Percentiles rank a stretch among this genome's conserved stretches.
phyloP scores from a whole-genome alignment of 2,888 invertebrate genomes.

The Drosophila meridiana region DNA sequence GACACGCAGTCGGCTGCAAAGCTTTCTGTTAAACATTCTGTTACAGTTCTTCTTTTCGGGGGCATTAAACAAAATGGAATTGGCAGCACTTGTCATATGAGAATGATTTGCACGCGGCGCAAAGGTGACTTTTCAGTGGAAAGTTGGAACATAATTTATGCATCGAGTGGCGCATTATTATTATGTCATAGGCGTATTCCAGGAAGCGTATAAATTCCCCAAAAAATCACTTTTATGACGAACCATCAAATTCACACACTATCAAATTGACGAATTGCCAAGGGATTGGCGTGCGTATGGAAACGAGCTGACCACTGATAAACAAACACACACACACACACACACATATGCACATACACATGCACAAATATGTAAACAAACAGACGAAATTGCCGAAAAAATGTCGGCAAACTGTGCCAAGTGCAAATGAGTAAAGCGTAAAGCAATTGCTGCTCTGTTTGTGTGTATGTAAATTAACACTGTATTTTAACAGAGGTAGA shows the following conservation, averaged over 20 bases:
- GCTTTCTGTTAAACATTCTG: conserved; percentile 41
- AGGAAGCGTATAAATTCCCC: conserved; percentile 52
- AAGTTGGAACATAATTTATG: conserved; percentile 63
- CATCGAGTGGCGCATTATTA: conserved; percentile 55
- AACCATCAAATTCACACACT: conserved; percentile 67
- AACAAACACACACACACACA: conserved; percentile 12
- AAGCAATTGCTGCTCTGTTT: conserved; percentile 20
- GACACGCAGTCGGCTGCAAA: conserved; percentile 37
- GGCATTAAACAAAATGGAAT: conserved; percentile 28
- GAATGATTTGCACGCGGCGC: conserved; percentile 36
- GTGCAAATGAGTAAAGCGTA: conserved; percentile 64
- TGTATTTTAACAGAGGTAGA: not conserved
- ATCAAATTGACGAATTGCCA: conserved; percentile 27
- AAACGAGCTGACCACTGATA: conserved; percentile 55
- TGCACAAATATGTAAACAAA: conserved; percentile 47
- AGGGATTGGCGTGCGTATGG: conserved; percentile 54
- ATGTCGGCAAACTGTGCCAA: conserved; percentile 68
- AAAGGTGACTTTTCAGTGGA: conserved; percentile 16
- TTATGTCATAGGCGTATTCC: conserved; percentile 73
- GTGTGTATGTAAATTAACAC: not conserved
- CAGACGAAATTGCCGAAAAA: conserved; percentile 39
- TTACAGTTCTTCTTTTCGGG: conserved; percentile 43
- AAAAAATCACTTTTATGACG: conserved; percentile 64
- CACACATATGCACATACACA: conserved; percentile 2
- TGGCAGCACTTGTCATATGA: conserved; percentile 30